phyloP scores from a whole-genome alignment of 2,113 vertebrate genomes.

The Thamnaconus septentrionalis region DNA sequence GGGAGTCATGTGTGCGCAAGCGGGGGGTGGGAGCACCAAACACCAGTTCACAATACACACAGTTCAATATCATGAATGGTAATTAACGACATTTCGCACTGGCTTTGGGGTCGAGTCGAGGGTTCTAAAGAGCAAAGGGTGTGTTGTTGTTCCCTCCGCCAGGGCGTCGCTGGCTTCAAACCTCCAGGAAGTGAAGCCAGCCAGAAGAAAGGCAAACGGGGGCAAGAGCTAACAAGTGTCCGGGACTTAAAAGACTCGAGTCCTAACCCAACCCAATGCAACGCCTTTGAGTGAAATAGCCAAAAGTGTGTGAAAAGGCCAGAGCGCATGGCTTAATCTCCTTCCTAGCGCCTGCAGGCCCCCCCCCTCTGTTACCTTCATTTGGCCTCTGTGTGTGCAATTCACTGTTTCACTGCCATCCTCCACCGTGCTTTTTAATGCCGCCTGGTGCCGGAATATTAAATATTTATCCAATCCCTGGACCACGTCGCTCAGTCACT shows the following conservation, averaged over 20 bases:
- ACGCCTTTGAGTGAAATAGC: constrained; percentile 33
- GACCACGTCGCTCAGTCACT: constrained; percentile 49
- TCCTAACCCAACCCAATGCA: constrained; percentile 32
- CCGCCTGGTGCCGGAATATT: constrained; percentile 57
- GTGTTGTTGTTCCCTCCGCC: constrained; percentile 4
- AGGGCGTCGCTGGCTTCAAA: constrained; percentile 31
- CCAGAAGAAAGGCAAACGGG: constrained; percentile 50
- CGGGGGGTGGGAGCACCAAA: constrained; percentile 4
- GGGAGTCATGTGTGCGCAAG: constrained; percentile 18
- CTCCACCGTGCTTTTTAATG: constrained; percentile 51
- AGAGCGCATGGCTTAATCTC: constrained; percentile 13
- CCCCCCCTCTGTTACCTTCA: constrained; percentile 31
- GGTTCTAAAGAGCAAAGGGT: constrained; percentile 3
- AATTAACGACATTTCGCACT: constrained; percentile 43
- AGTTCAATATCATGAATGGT: not conserved
- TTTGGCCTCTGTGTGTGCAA: constrained; percentile 40
- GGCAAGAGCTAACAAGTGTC: constrained; percentile 15
- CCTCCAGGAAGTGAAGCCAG: constrained; percentile 30
- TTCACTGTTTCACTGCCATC: constrained; percentile 42
- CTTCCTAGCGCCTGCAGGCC: constrained; percentile 46
- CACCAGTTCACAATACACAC: not conserved
- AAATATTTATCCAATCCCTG: constrained; percentile 71
- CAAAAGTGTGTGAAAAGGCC: constrained; percentile 32
- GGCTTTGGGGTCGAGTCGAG: constrained; percentile 8
- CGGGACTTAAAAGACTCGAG: not conserved